Conservation (phyloP, 1,140 invertebrate genomes). For the Hylyphantes graminicola region DNA sequence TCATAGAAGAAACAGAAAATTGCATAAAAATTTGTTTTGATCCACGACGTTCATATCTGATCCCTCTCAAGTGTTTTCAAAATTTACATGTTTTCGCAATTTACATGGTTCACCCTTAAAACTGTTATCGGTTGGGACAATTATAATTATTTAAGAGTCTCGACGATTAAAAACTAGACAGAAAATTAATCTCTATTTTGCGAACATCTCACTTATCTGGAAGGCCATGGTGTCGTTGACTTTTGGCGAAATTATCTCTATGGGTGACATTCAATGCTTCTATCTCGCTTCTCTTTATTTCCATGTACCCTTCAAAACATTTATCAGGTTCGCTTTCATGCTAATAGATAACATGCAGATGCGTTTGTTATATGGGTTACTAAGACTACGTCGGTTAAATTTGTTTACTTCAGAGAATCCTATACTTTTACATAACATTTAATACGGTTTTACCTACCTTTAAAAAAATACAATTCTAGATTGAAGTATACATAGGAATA, state of each 20-base stretch:
- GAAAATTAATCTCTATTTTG: conserved; percentile 8
- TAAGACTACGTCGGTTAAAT: conserved; percentile 35
- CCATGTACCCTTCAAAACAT: conserved; percentile 46
- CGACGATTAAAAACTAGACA: conserved; percentile 45
- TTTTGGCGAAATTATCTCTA: conserved; percentile 24
- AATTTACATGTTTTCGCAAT: conserved; percentile 22
- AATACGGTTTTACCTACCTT: no score
- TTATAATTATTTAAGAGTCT: conserved; percentile 22
- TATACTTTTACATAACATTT: no score
- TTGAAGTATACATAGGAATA: no score
- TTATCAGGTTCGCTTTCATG: conserved; percentile 33
- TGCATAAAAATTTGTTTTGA: no score
- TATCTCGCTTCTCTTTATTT: conserved; percentile 35
- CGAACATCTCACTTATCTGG: conserved; percentile 7
- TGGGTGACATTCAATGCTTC: conserved; percentile 2
- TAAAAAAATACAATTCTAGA: no score
- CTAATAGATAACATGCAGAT: conserved; percentile 29
- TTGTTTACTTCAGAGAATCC: no score
- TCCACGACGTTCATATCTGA: background rate
- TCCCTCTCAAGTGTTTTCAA: no score
- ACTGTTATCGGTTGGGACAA: background rate
- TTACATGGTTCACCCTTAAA: conserved; percentile 10
- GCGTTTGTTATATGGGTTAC: conserved; percentile 40
- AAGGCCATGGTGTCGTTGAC: conserved; percentile 43
- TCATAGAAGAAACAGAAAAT: no score